phyloP scores from a whole-genome alignment of 2,888 invertebrate species.

The Idaea aversata region DNA sequence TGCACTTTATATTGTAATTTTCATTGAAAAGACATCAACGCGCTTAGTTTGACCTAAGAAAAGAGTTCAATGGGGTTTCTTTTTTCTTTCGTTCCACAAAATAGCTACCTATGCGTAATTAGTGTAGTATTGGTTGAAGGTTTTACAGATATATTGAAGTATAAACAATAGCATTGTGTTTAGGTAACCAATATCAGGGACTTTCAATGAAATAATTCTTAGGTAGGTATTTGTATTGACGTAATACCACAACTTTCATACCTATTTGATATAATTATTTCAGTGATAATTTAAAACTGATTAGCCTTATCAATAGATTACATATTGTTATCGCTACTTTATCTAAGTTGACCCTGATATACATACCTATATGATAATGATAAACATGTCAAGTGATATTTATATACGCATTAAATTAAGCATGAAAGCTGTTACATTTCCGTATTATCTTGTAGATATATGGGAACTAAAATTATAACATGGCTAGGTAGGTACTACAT shows the following conservation, averaged over 20 bases:
- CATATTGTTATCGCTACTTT: background rate
- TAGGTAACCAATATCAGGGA: too few relatives aligned
- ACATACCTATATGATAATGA: background rate
- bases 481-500: too few relatives aligned
- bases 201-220: too few relatives aligned
- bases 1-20: background rate
- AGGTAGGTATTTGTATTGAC: slow-evolving; percentile 4
- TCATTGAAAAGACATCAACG: slow-evolving; percentile 7
- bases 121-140: background rate
- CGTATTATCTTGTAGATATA: background rate
- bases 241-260: background rate
- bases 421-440: background rate
- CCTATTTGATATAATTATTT: background rate
- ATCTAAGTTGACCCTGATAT: background rate
- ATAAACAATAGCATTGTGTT: too few relatives aligned
- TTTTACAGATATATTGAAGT: too few relatives aligned
- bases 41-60: slow-evolving; percentile 3
- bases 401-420: background rate
- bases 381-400: slow-evolving; percentile 4
- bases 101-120: too few relatives aligned
- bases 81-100: background rate
- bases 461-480: too few relatives aligned
- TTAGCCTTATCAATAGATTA: background rate
- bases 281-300: background rate
- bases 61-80: slow-evolving; percentile 13